A percentile compares a stretch with the other conserved stretches of the same genome.
These are phyloP conservation scores for Ormyrus thymus DNA, from an alignment of 2,888 invertebrate species.

Conservation along the genomic window DNA sequence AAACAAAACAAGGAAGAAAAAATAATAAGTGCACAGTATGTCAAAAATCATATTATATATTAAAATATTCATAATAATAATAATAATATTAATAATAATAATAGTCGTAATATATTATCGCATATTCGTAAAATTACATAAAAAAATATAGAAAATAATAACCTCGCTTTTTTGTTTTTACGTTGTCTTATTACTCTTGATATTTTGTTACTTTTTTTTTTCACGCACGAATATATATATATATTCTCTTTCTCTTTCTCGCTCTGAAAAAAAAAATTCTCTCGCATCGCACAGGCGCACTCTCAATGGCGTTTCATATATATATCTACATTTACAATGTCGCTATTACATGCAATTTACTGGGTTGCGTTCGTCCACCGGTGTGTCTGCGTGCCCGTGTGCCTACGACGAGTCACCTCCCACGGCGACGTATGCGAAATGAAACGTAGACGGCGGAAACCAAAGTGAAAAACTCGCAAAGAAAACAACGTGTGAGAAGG, in stretches of 20 bases:
- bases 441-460: too few species aligned
- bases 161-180: slow-evolving; percentile 65
- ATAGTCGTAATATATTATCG: slow-evolving; percentile 65
- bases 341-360: slow-evolving; percentile 42
- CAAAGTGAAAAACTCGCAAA: too few species aligned
- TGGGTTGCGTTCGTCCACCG: slow-evolving; percentile 15
- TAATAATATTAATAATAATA: slow-evolving; percentile 60
- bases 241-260: slow-evolving; percentile 57
- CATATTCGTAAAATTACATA: slow-evolving; percentile 74
- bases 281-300: slow-evolving; percentile 51
- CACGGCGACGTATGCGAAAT: too few species aligned
- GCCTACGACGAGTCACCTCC: not conserved
- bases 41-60: slow-evolving; percentile 74
- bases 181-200: slow-evolving; percentile 44
- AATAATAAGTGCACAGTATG: slow-evolving; percentile 70
- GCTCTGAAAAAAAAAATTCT: slow-evolving; percentile 44
- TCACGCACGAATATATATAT: slow-evolving; percentile 62
- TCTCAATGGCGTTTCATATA: slow-evolving; percentile 48
- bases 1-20: slow-evolving; percentile 54
- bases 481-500: too few species aligned
- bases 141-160: slow-evolving; percentile 75
- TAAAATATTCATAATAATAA: slow-evolving; percentile 73
- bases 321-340: slow-evolving; percentile 33
- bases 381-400: slow-evolving; percentile 14
- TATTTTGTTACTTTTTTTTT: slow-evolving; percentile 48